Evolutionary conservation across 2,888 invertebrate species (phyloP).

Genomic region (Eupithecia dodoneata): DNA sequence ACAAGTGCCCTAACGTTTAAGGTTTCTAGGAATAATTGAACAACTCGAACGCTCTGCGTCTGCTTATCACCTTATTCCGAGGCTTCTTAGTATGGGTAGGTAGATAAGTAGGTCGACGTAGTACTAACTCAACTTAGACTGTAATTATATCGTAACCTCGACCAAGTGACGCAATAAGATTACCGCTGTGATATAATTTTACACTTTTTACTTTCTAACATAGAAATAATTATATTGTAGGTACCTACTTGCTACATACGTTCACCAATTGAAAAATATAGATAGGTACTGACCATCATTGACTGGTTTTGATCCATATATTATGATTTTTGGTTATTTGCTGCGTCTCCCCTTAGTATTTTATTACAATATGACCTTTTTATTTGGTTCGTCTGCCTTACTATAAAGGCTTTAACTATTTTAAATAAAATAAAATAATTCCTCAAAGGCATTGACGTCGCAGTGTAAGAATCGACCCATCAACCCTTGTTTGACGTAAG

Average conservation of each 20-base stretch:
- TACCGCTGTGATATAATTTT: conserved; percentile 25
- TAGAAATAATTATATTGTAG: not conserved
- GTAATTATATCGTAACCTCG: conserved; percentile 48
- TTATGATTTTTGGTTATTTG: not conserved
- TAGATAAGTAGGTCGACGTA: not conserved
- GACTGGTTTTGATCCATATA: not conserved
- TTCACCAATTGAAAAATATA: not conserved
- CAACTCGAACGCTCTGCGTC: too few species aligned
- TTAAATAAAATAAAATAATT: too few species aligned
- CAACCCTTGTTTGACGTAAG: too few species aligned
- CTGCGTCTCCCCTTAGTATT: not conserved
- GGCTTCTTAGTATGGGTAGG: not conserved
- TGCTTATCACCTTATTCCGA: too few species aligned
- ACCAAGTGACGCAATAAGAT: conserved; percentile 28
- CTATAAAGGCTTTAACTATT: too few species aligned
- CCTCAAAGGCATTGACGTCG: too few species aligned
- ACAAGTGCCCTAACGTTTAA: too few species aligned
- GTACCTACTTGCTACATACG: not conserved
- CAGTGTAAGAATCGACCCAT: too few species aligned
- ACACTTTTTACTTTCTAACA: conserved; percentile 28
- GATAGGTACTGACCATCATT: not conserved
- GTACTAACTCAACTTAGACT: conserved; percentile 6
- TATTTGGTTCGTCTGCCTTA: too few species aligned
- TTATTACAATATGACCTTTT: too few species aligned
- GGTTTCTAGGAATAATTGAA: too few species aligned